phyloP scores from a whole-genome alignment of 2,113 vertebrate species.

The Chaetorhynchus papuensis region DNA sequence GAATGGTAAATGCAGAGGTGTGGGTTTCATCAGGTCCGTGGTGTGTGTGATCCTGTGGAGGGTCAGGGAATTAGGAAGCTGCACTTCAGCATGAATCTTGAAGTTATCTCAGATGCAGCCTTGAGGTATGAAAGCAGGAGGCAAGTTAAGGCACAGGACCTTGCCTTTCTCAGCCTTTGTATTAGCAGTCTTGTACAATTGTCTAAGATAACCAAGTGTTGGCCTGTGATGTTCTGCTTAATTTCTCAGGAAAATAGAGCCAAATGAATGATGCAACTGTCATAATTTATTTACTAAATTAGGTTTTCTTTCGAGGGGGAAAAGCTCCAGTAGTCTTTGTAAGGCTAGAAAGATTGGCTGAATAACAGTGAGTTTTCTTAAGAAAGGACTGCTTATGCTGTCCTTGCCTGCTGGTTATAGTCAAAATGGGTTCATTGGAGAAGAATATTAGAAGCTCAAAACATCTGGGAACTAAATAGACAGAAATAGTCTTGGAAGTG shows the following conservation, averaged over 20 bases:
- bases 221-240: not conserved
- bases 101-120: not conserved
- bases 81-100: not conserved
- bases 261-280: not conserved
- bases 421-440: not conserved
- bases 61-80: not conserved
- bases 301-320: not conserved
- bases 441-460: not conserved
- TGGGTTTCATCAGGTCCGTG: accelerated
- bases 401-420: not conserved
- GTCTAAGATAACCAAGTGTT: not conserved
- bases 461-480: not conserved
- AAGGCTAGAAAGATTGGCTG: not conserved
- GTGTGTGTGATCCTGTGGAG: accelerated
- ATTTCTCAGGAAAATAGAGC: not conserved
- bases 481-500: not conserved
- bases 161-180: not conserved
- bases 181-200: not conserved
- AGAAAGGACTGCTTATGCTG: not conserved
- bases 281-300: not conserved
- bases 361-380: not conserved
- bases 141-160: not conserved
- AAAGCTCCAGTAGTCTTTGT: not conserved
- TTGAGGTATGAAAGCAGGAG: not conserved
- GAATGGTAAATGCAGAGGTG: not conserved